phyloP scores from a whole-genome alignment of 1,140 invertebrate species.

The Holotrichia oblita region DNA sequence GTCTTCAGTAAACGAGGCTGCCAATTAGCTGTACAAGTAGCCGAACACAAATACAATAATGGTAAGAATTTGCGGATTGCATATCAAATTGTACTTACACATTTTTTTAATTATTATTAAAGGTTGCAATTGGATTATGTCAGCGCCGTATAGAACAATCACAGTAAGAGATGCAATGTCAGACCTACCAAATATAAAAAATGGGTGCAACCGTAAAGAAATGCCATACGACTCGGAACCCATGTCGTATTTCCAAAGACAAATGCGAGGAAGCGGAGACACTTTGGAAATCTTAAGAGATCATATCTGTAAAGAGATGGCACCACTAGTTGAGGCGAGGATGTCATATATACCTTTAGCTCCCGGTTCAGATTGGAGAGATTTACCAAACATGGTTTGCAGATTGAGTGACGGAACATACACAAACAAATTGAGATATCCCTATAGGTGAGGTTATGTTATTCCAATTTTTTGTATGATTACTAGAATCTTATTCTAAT shows the following conservation, averaged over 20 bases:
- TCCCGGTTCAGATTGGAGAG: conserved; percentile 86
- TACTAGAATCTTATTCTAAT: too few species aligned
- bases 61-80: too few species aligned
- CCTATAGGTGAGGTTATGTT: conserved; percentile 51
- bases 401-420: conserved; percentile 74
- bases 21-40: conserved; percentile 77
- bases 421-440: conserved; percentile 69
- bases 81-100: too few species aligned
- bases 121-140: conserved; percentile 51
- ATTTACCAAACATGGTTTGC: conserved; percentile 83
- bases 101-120: background rate
- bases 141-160: conserved; percentile 56
- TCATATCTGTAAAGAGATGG: conserved; percentile 90
- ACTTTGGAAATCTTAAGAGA: conserved; percentile 63
- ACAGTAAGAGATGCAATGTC: conserved; percentile 81
- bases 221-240: conserved; percentile 80
- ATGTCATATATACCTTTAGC: conserved; percentile 80
- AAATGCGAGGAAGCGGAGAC: conserved; percentile 70
- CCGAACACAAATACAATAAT: conserved; percentile 62
- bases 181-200: conserved; percentile 80
- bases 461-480: too few species aligned
- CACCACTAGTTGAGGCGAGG: conserved; percentile 78
- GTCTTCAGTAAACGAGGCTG: conserved; percentile 80
- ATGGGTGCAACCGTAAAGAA: too few species aligned
- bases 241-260: conserved; percentile 79